Percentiles rank a stretch among this genome's conserved stretches.
These are phyloP conservation scores for Sarotherodon lohbergeri DNA, from an alignment of 2,113 vertebrate genomes.

Conservation along the genomic window DNA sequence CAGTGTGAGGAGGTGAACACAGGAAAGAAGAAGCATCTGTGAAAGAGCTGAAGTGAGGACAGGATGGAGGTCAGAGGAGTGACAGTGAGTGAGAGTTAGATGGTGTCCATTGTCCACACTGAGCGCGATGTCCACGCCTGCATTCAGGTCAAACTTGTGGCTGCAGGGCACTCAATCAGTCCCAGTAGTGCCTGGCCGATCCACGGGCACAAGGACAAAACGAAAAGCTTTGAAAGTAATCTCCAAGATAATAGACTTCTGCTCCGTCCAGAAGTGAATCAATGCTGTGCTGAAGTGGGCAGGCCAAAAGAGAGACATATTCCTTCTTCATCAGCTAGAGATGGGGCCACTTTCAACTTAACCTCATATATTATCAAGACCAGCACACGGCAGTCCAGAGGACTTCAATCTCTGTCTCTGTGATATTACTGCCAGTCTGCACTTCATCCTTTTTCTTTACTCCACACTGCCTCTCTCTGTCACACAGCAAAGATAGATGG, in stretches of 20 bases:
- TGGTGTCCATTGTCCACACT: not conserved
- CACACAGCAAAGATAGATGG: slow-evolving; percentile 30
- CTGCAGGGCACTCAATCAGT: slow-evolving; percentile 38
- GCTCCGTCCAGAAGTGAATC: slow-evolving; percentile 47
- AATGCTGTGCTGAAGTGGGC: slow-evolving; percentile 24
- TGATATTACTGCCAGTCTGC: slow-evolving; percentile 22
- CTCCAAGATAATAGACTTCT: slow-evolving; percentile 64
- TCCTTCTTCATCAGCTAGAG: slow-evolving; percentile 30
- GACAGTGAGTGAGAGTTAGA: not conserved
- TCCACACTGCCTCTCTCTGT: not conserved
- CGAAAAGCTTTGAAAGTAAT: slow-evolving; percentile 62
- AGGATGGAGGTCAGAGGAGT: slow-evolving; percentile 17
- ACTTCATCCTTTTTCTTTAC: not conserved
- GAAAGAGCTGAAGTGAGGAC: not conserved
- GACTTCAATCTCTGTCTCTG: slow-evolving; percentile 19
- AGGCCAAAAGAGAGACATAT: slow-evolving; percentile 36
- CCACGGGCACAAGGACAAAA: slow-evolving; percentile 35
- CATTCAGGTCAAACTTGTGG: slow-evolving; percentile 10
- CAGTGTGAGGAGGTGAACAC: not conserved
- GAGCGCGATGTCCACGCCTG: not conserved
- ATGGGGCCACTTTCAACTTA: slow-evolving; percentile 21
- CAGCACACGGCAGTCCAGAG: not conserved
- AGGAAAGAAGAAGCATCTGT: not conserved
- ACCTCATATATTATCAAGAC: slow-evolving; percentile 38
- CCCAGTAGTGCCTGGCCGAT: slow-evolving; percentile 12